Conservation (phyloP, 2,113 vertebrate species). For the Corydoras sp. region DNA sequence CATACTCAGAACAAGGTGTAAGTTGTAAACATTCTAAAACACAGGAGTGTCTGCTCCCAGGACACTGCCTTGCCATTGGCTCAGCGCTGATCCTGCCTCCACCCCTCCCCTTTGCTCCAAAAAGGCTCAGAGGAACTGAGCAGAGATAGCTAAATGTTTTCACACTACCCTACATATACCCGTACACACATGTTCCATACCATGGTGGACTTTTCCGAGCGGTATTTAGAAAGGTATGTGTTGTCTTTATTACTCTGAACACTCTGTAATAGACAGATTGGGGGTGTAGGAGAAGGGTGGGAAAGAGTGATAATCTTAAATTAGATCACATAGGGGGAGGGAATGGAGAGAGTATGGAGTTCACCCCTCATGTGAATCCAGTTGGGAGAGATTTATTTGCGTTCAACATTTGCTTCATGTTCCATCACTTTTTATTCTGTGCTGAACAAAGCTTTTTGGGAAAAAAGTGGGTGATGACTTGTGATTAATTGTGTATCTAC, state of each 20-base stretch:
- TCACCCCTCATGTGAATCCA: conserved; percentile 40
- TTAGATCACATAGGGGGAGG: conserved; percentile 6
- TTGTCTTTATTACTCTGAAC: conserved; percentile 35
- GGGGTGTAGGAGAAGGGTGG: conserved; percentile 22
- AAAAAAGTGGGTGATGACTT: no score
- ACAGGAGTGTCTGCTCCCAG: neutral
- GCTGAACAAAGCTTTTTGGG: no score
- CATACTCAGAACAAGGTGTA: no score
- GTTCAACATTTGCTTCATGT: neutral
- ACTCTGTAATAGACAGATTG: conserved; percentile 22
- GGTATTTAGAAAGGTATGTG: conserved; percentile 82
- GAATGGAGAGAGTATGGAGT: conserved; percentile 15
- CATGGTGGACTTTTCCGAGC: conserved; percentile 82
- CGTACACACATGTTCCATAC: conserved; percentile 60
- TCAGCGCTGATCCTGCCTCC: conserved; percentile 49
- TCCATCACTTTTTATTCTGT: no score
- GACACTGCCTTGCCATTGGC: conserved; percentile 59
- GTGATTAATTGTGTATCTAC: no score
- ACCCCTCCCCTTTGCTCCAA: conserved; percentile 54
- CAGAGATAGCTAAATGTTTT: conserved; percentile 64
- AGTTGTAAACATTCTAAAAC: no score
- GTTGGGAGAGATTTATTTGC: conserved; percentile 2
- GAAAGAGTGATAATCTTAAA: conserved; percentile 3
- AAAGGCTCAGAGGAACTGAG: conserved; percentile 54
- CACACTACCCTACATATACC: conserved; percentile 36